Evolutionary conservation across 2,113 vertebrate genomes (phyloP).

Genomic region (Pseudorhombus dupliciocellatus): DNA sequence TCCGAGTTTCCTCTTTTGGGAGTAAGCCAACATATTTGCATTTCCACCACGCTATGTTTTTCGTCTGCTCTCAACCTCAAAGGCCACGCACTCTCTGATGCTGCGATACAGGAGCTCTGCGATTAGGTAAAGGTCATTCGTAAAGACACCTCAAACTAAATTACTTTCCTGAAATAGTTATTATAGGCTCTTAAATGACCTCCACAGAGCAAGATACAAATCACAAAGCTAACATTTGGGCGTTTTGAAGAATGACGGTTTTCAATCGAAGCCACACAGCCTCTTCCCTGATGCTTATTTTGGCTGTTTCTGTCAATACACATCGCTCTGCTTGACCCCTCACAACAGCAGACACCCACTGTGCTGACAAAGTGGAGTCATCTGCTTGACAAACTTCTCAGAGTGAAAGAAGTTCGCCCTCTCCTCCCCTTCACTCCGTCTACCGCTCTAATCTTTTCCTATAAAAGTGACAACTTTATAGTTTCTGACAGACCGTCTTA

Average conservation of each 20-base stretch:
- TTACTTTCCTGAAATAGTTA: slow-evolving; percentile 4
- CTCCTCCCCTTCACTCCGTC: not conserved
- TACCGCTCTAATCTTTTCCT: not conserved
- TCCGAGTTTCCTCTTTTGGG: slow-evolving; percentile 28
- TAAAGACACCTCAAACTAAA: not conserved
- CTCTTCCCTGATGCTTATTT: not conserved
- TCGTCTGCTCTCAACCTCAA: slow-evolving; percentile 16
- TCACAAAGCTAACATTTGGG: not conserved
- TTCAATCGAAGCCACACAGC: not conserved
- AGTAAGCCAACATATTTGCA: slow-evolving; percentile 47
- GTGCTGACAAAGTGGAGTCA: slow-evolving; percentile 39
- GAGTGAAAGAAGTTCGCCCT: slow-evolving; percentile 8
- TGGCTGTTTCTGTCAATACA: not conserved
- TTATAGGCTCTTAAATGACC: slow-evolving; percentile 12
- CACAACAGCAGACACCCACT: slow-evolving; percentile 23
- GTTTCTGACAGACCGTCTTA: not conserved
- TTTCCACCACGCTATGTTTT: slow-evolving; percentile 32
- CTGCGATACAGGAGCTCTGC: not conserved
- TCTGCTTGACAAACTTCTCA: slow-evolving; percentile 29
- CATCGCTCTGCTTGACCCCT: slow-evolving; percentile 11
- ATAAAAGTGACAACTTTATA: not conserved
- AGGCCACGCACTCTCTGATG: slow-evolving; percentile 6
- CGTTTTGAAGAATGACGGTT: slow-evolving; percentile 5
- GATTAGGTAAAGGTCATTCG: slow-evolving; percentile 31
- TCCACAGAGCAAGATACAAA: slow-evolving; percentile 14